Conservation (phyloP, 2,113 vertebrate genomes). For the Cebidichthys violaceus region DNA sequence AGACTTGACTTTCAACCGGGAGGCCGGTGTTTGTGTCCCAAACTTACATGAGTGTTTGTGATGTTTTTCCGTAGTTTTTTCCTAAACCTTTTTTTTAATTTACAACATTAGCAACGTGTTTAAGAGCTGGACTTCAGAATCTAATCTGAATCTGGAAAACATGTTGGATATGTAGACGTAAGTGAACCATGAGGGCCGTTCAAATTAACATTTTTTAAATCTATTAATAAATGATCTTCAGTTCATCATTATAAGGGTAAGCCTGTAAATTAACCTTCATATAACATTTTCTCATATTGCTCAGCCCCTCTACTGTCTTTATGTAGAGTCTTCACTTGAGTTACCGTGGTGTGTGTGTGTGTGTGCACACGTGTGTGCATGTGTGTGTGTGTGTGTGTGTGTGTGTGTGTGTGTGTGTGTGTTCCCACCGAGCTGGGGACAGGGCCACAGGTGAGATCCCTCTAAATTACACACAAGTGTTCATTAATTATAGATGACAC, state of each 20-base stretch:
- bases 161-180: background rate
- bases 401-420: conserved; percentile 37
- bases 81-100: too few species aligned
- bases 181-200: background rate
- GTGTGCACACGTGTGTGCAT: conserved; percentile 26
- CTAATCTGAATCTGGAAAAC: too few species aligned
- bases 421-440: conserved; percentile 81
- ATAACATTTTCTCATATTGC: background rate
- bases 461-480: conserved; percentile 89
- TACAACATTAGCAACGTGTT: too few species aligned
- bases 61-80: too few species aligned
- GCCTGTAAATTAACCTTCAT: background rate
- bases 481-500: conserved; percentile 92
- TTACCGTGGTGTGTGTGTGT: conserved; percentile 10
- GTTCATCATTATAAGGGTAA: background rate
- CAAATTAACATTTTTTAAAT: background rate
- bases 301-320: conserved; percentile 3
- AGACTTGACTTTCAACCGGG: too few species aligned
- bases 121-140: too few species aligned
- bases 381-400: conserved; percentile 12
- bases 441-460: conserved; percentile 90
- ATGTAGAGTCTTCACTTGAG: background rate
- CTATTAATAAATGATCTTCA: background rate
- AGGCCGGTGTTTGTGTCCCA: too few species aligned
- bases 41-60: too few species aligned